phyloP scores from a whole-genome alignment of 1,140 invertebrate species.

The Portunus trituberculatus region DNA sequence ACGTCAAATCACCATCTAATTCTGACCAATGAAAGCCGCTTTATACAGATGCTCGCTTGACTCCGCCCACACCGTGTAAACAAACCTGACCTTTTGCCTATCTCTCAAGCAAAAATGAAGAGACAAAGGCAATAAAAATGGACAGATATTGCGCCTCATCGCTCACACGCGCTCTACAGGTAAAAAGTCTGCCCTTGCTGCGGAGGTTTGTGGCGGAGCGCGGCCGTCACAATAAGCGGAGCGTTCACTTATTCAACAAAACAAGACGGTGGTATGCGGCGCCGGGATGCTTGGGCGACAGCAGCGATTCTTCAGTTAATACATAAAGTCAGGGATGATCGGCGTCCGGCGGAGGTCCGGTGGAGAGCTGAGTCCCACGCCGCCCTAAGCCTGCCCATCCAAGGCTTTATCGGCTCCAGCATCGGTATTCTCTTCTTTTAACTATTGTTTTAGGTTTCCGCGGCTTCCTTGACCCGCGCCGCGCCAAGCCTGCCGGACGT shows the following conservation, averaged over 20 bases:
- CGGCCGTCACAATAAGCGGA: neutral
- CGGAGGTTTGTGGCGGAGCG: neutral
- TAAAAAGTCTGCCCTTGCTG: neutral
- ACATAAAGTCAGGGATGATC: conserved; percentile 7
- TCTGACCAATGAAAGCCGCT: conserved; percentile 11
- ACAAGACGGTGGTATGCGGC: conserved; percentile 17
- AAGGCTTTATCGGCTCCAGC: neutral
- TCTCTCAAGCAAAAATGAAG: conserved; percentile 1
- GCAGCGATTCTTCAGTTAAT: conserved; percentile 21
- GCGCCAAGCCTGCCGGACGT: neutral
- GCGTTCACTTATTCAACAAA: neutral
- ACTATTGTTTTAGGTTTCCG: neutral
- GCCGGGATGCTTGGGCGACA: neutral
- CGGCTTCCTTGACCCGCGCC: neutral
- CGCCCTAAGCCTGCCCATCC: neutral
- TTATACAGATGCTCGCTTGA: conserved; percentile 5
- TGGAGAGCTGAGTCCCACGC: neutral
- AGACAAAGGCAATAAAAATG: conserved; percentile 4
- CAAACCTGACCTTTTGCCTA: neutral
- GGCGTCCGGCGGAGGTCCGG: neutral
- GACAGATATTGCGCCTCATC: neutral
- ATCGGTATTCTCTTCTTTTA: neutral
- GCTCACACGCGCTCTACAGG: neutral
- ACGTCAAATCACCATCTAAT: conserved; percentile 22
- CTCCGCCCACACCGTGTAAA: neutral